phyloP scores from a whole-genome alignment of 2,888 invertebrate species.

The Sinelater perroti region DNA sequence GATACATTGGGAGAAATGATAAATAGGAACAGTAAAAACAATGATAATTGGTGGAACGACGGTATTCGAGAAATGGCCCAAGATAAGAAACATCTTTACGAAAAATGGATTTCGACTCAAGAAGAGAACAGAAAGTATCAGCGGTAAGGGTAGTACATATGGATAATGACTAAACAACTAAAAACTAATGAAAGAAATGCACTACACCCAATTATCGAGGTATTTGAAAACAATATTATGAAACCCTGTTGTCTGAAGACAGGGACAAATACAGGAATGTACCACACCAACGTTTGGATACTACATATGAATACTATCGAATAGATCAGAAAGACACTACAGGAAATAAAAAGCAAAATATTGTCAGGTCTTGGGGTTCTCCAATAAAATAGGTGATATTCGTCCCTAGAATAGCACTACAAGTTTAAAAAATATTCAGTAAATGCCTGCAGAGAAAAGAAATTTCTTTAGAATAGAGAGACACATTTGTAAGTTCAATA shows the following conservation, averaged over 20 bases:
- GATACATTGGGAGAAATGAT: conserved; percentile 2
- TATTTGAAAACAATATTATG: no score
- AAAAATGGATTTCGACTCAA: conserved; percentile 4
- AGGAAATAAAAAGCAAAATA: no score
- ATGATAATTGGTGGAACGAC: neutral
- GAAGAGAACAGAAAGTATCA: conserved; percentile 3
- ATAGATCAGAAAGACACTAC: no score
- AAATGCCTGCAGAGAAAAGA: neutral
- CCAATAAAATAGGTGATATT: neutral
- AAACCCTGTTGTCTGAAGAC: no score
- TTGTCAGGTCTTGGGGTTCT: conserved; percentile 1
- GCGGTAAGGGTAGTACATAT: no score
- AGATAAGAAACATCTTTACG: no score
- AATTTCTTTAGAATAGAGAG: conserved; percentile 2
- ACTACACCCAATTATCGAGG: conserved; percentile 1
- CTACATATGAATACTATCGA: no score
- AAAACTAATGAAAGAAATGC: no score
- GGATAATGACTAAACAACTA: no score
- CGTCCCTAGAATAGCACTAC: neutral
- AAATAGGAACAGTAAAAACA: conserved; percentile 1
- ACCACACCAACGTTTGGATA: no score
- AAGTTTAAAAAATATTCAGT: neutral
- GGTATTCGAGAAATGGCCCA: neutral
- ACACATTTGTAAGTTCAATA: conserved; percentile 2
- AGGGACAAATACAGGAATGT: neutral